Evolutionary conservation across 2,113 vertebrate species (phyloP).

Genomic region (Phrynocephalus versicolor): DNA sequence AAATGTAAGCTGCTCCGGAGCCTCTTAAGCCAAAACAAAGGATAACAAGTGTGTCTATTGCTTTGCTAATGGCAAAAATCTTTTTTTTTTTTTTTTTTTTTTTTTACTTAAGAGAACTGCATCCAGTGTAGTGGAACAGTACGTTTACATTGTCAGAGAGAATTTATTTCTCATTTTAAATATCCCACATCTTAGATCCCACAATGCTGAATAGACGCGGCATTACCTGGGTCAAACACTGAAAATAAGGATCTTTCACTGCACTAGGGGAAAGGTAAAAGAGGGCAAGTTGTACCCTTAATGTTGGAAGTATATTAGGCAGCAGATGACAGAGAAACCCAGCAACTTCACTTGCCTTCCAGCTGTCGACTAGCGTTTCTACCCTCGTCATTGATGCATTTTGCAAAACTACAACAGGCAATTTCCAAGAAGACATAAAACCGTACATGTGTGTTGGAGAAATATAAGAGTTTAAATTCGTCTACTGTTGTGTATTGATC

Average conservation of each 20-base stretch:
- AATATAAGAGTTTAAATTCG: not conserved
- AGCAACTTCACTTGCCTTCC: conserved; percentile 25
- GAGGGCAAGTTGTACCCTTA: not conserved
- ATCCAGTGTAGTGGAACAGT: not conserved
- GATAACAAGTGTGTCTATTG: not conserved
- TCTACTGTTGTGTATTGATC: no score
- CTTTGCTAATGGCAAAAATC: not conserved
- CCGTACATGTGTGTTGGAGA: not conserved
- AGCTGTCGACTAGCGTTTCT: conserved; percentile 23
- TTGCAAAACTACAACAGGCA: not conserved
- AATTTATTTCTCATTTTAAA: not conserved
- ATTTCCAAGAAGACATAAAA: not conserved
- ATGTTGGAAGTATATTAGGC: conserved; percentile 56
- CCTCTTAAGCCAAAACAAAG: not conserved
- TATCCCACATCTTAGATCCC: not conserved
- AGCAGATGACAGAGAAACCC: conserved; percentile 46
- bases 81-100: not conserved
- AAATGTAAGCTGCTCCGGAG: not conserved
- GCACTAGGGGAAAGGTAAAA: not conserved
- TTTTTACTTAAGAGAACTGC: not conserved
- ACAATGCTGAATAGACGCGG: not conserved
- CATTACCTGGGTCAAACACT: not conserved
- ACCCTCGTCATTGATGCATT: not conserved
- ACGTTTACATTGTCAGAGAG: not conserved
- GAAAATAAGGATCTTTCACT: conserved; percentile 4